Conservation (phyloP, 2,888 invertebrate genomes). For the Beris morrisii region DNA sequence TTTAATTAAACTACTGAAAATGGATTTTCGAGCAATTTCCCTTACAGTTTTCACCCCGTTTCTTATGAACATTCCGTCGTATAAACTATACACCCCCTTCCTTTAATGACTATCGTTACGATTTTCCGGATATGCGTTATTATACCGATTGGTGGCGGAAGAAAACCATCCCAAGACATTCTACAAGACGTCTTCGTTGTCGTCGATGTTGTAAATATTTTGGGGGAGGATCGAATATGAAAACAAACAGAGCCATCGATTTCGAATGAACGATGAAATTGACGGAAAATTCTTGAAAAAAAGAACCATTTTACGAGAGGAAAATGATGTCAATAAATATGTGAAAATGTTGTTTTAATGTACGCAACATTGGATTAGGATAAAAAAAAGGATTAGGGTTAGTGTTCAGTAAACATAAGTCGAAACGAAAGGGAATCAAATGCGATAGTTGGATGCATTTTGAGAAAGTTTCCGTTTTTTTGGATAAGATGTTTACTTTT, state of each 20-base stretch:
- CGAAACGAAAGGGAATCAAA: too few relatives aligned
- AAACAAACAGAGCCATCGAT: conserved; percentile 30
- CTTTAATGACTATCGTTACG: conserved; percentile 21
- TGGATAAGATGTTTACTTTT: too few relatives aligned
- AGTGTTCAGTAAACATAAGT: too few relatives aligned
- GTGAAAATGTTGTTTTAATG: conserved; percentile 5
- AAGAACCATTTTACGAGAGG: background rate
- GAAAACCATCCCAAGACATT: background rate
- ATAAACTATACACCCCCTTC: too few relatives aligned
- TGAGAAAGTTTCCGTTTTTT: too few relatives aligned
- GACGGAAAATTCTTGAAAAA: conserved; percentile 15
- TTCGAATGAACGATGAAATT: conserved; percentile 19
- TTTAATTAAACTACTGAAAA: conserved; percentile 31
- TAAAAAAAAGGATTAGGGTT: too few relatives aligned
- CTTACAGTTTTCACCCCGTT: conserved; percentile 16
- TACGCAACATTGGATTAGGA: too few relatives aligned
- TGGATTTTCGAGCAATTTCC: conserved; percentile 30
- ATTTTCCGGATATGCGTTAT: conserved; percentile 18
- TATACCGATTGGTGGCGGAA: background rate
- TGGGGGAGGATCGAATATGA: conserved; percentile 13
- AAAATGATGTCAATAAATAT: conserved; percentile 26
- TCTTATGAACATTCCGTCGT: background rate
- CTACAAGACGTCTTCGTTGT: background rate
- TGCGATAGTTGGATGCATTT: too few relatives aligned
- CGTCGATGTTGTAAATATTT: conserved; percentile 7